Evolutionary conservation across 2,113 vertebrate genomes (phyloP).

Genomic region (Thamnaconus septentrionalis): DNA sequence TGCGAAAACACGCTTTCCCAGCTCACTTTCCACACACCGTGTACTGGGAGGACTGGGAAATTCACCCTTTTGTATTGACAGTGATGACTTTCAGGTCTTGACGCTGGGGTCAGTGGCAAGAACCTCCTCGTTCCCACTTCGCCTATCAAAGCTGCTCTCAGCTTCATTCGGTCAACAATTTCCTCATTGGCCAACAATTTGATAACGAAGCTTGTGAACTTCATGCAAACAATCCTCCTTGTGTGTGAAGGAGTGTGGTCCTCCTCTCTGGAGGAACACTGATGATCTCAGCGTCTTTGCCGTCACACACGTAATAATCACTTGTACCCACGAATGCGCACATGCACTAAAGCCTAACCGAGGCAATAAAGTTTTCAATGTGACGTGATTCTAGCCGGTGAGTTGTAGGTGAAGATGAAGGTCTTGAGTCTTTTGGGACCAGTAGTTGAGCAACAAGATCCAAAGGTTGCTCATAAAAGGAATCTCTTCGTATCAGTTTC

Average conservation of each 20-base stretch:
- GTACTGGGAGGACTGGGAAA: not conserved
- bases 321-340: too few species aligned
- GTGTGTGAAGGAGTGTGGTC: conserved; percentile 28
- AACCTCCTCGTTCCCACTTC: not conserved
- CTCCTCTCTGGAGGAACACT: conserved; percentile 7
- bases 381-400: too few species aligned
- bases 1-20: not conserved
- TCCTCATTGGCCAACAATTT: not conserved
- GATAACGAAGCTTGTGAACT: conserved; percentile 6
- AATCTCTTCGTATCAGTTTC: too few species aligned
- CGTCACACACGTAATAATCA: not conserved
- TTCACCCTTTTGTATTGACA: conserved; percentile 10
- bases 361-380: too few species aligned
- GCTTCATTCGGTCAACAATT: not conserved
- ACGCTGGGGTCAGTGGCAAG: not conserved
- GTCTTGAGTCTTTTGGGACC: too few species aligned
- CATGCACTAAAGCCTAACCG: too few species aligned
- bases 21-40: conserved; percentile 1
- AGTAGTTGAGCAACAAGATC: too few species aligned
- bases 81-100: conserved; percentile 31
- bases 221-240: conserved; percentile 14
- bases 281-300: conserved; percentile 21
- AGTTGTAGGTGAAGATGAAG: too few species aligned
- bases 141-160: conserved; percentile 20
- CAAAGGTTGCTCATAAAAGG: too few species aligned